phyloP scores from a whole-genome alignment of 2,797 vertebrate genomes.

The Anguilla marmorata region DNA sequence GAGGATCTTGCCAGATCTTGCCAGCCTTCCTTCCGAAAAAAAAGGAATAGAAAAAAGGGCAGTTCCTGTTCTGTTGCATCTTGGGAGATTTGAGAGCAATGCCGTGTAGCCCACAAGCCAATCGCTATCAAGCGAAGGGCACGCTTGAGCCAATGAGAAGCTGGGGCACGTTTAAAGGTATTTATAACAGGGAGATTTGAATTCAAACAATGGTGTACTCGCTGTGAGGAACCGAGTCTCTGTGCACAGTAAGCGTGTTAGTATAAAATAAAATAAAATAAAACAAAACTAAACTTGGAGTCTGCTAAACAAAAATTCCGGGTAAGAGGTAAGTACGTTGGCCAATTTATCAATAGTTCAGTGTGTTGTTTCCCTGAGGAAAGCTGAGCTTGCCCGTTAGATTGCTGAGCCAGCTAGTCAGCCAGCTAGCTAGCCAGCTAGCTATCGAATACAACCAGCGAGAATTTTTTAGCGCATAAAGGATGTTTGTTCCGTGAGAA shows the following conservation, averaged over 20 bases:
- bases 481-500: not conserved
- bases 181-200: slow-evolving; percentile 20
- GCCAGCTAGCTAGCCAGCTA: not conserved
- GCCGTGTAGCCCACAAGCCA: not conserved
- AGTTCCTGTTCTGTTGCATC: slow-evolving; percentile 7
- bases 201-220: not conserved
- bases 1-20: not conserved
- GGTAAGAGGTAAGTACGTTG: not conserved
- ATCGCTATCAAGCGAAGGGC: not conserved
- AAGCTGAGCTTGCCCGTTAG: not conserved
- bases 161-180: not conserved
- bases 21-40: not conserved
- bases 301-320: not conserved
- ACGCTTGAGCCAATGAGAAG: not conserved
- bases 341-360: not conserved
- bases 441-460: not conserved
- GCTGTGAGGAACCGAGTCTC: not conserved
- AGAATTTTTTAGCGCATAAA: not conserved
- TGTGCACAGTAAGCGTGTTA: not conserved
- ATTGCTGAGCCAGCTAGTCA: not conserved
- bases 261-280: not conserved
- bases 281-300: not conserved
- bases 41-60: not conserved
- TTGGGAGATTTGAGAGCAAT: not conserved
- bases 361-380: not conserved